Conservation (phyloP, 2,797 vertebrate genomes). For the Urosaurus nigricauda region DNA sequence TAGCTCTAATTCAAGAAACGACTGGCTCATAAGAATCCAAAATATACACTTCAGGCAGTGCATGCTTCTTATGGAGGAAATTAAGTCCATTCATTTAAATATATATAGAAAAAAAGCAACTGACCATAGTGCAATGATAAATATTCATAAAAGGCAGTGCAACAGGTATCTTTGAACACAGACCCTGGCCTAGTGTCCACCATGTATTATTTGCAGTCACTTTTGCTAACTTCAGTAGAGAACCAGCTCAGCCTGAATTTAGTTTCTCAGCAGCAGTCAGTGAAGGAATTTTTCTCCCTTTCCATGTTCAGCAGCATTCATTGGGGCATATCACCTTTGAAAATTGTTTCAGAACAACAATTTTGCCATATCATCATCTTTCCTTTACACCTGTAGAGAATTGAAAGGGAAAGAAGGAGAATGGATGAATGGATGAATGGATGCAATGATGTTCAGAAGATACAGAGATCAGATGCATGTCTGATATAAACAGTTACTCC, state of each 20-base stretch:
- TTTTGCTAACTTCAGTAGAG: slow-evolving; percentile 92
- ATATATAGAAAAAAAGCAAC: slow-evolving; percentile 87
- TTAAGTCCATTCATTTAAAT: slow-evolving; percentile 87
- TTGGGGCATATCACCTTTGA: slow-evolving; percentile 92
- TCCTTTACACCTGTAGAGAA: slow-evolving; percentile 87
- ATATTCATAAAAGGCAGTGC: slow-evolving; percentile 87
- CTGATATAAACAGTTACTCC: background rate
- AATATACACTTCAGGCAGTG: slow-evolving; percentile 86
- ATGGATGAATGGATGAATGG: slow-evolving; percentile 26
- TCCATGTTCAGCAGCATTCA: slow-evolving; percentile 95
- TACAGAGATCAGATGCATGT: background rate
- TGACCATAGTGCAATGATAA: slow-evolving; percentile 99
- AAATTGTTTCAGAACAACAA: slow-evolving; percentile 81
- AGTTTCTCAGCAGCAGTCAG: slow-evolving; percentile 93
- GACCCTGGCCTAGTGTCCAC: slow-evolving; percentile 89
- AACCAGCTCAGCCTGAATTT: slow-evolving; percentile 97
- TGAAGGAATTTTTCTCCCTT: slow-evolving; percentile 88
- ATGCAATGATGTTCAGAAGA: background rate
- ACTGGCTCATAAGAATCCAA: slow-evolving; percentile 89
- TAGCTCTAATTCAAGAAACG: slow-evolving; percentile 85
- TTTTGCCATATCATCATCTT: slow-evolving; percentile 72
- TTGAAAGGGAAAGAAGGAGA: slow-evolving; percentile 32
- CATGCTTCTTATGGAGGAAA: slow-evolving; percentile 84
- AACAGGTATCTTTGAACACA: slow-evolving; percentile 85
- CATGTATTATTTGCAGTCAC: slow-evolving; percentile 79